Base-by-base conservation (phyloP, 2,113 vertebrate genomes). In the Gavialis gangeticus region DNA sequence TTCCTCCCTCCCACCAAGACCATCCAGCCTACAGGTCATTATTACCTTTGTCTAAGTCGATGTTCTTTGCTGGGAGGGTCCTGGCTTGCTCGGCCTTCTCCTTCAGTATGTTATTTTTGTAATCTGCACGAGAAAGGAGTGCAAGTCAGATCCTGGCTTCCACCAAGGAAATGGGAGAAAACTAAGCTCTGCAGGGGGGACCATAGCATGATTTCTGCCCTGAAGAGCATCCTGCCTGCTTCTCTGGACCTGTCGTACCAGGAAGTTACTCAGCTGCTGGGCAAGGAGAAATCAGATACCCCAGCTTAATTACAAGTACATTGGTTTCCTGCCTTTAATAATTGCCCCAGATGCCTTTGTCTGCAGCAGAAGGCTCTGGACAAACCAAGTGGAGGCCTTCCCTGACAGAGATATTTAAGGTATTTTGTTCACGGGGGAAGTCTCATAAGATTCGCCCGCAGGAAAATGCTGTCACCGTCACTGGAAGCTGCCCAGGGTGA, bases 61-160 rank as follows among this genome's bases (percentile, higher is more conserved):
- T 98, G 84, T 98, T 98, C 97, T 99, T 99, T 57, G 98, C 97
- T 46, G 97, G 98, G 78, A 98, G 94, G 81, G 97, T 86, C 76
- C 98, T 97, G 88, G 94, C 97, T 85, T 98, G 97, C 90, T 98
- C 98, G 30, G 97, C 98, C 87, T 96, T 98, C 97, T 99, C 99
- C 97, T 99, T 99, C 92, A 99, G 93, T 91, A 99, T 98, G 98
- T 99, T 99, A 98, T 99, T 99, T 97, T 99, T 99, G 97, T 98
- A 99, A 97, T 99, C 99, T 99, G 95, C 54, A 78, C 27, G 1
- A 94, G 88, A 96, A 27, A 95, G 79, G 75, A 92, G 77, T 18
- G 34, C 12, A 84, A 67, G 82, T 90, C 71, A 84, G 79, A 4
- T 28, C 21, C 27, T 5, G 19, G 78, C 21, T 60, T 79, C 10